Percentiles rank a stretch among this genome's conserved stretches.
Conservation (phyloP, 2,888 invertebrate species). For the Conomelus anceps region DNA sequence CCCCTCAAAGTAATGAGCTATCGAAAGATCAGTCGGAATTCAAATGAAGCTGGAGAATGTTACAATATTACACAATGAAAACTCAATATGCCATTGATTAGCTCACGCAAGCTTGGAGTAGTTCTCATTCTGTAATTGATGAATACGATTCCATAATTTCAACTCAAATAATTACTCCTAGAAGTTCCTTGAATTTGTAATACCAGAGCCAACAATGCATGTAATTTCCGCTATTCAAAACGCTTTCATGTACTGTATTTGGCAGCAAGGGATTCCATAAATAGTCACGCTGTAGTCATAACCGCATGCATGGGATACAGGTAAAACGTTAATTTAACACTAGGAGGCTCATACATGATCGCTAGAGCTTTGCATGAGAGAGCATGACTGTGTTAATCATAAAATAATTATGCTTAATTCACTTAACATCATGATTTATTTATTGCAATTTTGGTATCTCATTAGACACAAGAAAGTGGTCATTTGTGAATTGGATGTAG, state of each 20-base stretch:
- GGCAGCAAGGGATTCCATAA: background rate
- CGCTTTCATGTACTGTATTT: background rate
- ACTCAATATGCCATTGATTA: background rate
- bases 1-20: too few species aligned
- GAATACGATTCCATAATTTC: background rate
- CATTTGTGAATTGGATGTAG: too few species aligned
- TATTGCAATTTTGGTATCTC: too few species aligned
- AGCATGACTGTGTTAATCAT: too few species aligned
- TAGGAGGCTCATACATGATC: too few species aligned
- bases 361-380: too few species aligned
- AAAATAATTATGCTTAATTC: too few species aligned
- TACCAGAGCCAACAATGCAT: background rate
- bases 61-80: background rate
- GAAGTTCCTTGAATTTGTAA: background rate
- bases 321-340: too few species aligned
- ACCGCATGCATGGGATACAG: background rate
- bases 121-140: background rate
- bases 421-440: too few species aligned
- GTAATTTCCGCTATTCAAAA: background rate
- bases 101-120: background rate
- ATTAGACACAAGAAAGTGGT: too few species aligned
- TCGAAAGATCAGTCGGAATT: too few species aligned
- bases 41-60: background rate
- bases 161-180: background rate
- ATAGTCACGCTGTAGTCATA: background rate